Evolutionary conservation across 2,888 invertebrate genomes (phyloP).

Genomic region (Polietes domitor): DNA sequence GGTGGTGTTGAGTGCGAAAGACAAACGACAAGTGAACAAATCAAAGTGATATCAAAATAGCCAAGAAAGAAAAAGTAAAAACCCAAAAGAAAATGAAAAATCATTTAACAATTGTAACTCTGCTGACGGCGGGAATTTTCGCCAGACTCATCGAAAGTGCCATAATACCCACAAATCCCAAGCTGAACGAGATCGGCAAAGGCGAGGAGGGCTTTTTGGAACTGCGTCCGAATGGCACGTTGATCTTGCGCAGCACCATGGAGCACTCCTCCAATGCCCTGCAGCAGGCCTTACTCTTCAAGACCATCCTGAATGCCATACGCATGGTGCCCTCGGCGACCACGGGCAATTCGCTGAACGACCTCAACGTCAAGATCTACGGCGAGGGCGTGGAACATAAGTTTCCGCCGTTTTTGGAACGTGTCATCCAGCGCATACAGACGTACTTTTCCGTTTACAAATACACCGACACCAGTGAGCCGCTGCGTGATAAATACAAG

Average conservation of each 20-base stretch:
- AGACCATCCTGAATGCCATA: slow-evolving; percentile 71
- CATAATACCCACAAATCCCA: slow-evolving; percentile 52
- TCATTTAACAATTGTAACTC: not conserved
- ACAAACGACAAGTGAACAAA: not conserved
- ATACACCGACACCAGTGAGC: slow-evolving; percentile 82
- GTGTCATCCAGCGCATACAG: slow-evolving; percentile 86
- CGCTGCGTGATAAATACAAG: slow-evolving; percentile 66
- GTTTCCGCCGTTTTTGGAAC: slow-evolving; percentile 87
- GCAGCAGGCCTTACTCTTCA: slow-evolving; percentile 71
- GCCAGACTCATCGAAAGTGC: not conserved
- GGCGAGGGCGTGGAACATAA: slow-evolving; percentile 81
- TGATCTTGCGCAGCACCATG: slow-evolving; percentile 68
- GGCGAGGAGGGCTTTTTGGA: slow-evolving; percentile 72
- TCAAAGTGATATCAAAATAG: not conserved
- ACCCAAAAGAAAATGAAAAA: not conserved
- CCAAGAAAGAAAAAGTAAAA: not conserved
- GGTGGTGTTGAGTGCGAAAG: not conserved
- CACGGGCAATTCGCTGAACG: slow-evolving; percentile 47
- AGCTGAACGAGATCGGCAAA: slow-evolving; percentile 33
- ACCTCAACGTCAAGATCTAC: slow-evolving; percentile 75
- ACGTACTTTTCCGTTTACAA: slow-evolving; percentile 86
- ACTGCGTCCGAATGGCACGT: slow-evolving; percentile 72
- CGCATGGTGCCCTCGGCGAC: slow-evolving; percentile 60
- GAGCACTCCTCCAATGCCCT: slow-evolving; percentile 61
- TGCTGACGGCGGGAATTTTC: not conserved